Conservation (phyloP, 2,888 invertebrate genomes). For the Oxytorus armatus region DNA sequence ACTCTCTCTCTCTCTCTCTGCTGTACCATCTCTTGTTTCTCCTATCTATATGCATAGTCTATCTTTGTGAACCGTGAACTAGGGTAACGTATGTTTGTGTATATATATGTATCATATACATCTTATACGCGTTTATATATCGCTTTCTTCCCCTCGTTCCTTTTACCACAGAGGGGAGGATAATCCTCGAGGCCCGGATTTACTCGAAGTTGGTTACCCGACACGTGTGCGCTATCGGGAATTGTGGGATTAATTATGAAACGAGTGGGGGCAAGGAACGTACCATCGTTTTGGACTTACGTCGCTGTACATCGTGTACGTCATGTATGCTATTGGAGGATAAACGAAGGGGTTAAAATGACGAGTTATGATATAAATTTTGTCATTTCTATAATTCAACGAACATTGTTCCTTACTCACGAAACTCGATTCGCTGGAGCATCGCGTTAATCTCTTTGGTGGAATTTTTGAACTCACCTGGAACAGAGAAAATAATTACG, state of each 20-base stretch:
- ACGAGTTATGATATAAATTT: slow-evolving; percentile 61
- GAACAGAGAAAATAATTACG: slow-evolving; percentile 71
- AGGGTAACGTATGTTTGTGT: neutral
- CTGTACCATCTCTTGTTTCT: slow-evolving; percentile 27
- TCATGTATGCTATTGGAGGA: slow-evolving; percentile 1
- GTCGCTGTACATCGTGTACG: neutral
- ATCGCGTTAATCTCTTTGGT: slow-evolving; percentile 10
- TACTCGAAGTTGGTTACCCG: slow-evolving; percentile 61
- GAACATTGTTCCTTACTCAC: slow-evolving; percentile 63
- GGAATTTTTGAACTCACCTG: slow-evolving; percentile 76
- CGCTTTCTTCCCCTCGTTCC: slow-evolving; percentile 55
- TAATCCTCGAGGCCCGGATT: slow-evolving; percentile 70
- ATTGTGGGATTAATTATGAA: slow-evolving; percentile 81
- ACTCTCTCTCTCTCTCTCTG: slow-evolving; percentile 5
- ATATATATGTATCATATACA: neutral
- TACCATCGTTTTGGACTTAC: slow-evolving; percentile 27
- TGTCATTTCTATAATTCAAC: slow-evolving; percentile 31
- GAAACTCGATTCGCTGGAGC: slow-evolving; percentile 55
- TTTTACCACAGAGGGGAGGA: slow-evolving; percentile 67
- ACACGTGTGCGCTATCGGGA: slow-evolving; percentile 71
- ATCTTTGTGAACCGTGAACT: slow-evolving; percentile 12
- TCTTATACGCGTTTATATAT: slow-evolving; percentile 17
- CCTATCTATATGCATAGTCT: slow-evolving; percentile 39
- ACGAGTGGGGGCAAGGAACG: slow-evolving; percentile 35
- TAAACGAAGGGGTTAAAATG: neutral